phyloP scores from a whole-genome alignment of 1,140 invertebrate species.

The Ceratina australensis region DNA sequence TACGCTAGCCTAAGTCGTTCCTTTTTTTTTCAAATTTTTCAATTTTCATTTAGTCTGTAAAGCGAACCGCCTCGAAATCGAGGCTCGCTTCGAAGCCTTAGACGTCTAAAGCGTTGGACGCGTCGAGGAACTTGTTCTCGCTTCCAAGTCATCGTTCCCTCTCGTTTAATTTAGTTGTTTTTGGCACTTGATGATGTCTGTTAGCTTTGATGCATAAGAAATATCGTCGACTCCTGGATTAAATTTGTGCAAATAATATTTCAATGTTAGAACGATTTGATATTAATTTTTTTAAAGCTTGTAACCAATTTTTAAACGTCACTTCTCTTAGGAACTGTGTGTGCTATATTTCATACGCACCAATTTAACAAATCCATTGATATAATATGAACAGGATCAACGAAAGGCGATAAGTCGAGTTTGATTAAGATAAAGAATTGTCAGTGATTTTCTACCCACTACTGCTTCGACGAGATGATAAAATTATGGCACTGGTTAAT shows the following conservation, averaged over 20 bases:
- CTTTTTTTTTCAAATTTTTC: neutral
- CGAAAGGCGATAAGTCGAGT: neutral
- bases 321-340: no score
- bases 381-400: neutral
- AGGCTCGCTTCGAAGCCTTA: conserved; percentile 1
- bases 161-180: neutral
- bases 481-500: conserved; percentile 29
- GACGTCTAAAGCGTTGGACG: conserved; percentile 18
- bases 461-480: neutral
- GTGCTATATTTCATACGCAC: no score
- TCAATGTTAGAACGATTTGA: no score
- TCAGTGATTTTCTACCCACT: neutral
- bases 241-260: no score
- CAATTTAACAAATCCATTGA: no score
- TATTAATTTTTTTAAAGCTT: no score
- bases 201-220: no score
- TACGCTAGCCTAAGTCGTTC: conserved; percentile 15
- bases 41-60: neutral
- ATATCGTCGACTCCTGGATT: no score
- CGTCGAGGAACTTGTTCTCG: neutral
- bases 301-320: neutral
- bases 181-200: conserved; percentile 32
- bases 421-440: neutral
- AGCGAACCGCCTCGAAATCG: conserved; percentile 30
- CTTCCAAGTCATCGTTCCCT: neutral